Evolutionary conservation across 2,797 vertebrate species (phyloP).

Genomic region (Ficedula albicollis): DNA sequence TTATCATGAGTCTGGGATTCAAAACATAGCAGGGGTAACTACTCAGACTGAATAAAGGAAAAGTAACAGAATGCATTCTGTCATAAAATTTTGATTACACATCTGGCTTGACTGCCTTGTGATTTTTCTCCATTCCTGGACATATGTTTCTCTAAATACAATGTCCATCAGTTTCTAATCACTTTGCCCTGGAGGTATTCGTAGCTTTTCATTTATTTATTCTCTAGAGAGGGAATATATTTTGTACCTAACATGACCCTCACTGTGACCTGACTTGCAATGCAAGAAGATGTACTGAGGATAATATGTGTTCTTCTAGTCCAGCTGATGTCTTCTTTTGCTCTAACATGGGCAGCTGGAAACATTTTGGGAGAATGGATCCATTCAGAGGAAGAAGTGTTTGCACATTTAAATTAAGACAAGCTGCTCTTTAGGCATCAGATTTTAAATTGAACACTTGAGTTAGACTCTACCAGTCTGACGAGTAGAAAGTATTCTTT

Average conservation of each 20-base stretch:
- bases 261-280: conserved; percentile 34
- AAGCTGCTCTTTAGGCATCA: conserved; percentile 50
- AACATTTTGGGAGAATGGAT: conserved; percentile 26
- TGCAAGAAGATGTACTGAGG: conserved; percentile 3
- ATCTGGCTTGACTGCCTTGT: conserved; percentile 47
- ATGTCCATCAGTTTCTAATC: conserved; percentile 47
- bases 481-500: conserved; percentile 22
- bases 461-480: conserved; percentile 1
- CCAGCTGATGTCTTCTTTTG: conserved; percentile 25
- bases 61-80: background rate
- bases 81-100: conserved; percentile 41
- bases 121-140: conserved; percentile 21
- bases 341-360: conserved; percentile 36
- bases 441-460: conserved; percentile 39
- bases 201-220: conserved; percentile 51
- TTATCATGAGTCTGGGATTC: background rate
- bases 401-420: conserved; percentile 53
- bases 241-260: conserved; percentile 57
- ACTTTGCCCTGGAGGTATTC: conserved; percentile 18
- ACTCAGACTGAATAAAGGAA: conserved; percentile 22
- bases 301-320: conserved; percentile 19
- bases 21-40: background rate
- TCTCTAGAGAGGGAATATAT: conserved; percentile 37
- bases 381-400: conserved; percentile 42
- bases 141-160: conserved; percentile 40